These are phyloP conservation scores for Poliocrania exsul DNA, from an alignment of 2,797 vertebrate genomes.

Conservation along the genomic window DNA sequence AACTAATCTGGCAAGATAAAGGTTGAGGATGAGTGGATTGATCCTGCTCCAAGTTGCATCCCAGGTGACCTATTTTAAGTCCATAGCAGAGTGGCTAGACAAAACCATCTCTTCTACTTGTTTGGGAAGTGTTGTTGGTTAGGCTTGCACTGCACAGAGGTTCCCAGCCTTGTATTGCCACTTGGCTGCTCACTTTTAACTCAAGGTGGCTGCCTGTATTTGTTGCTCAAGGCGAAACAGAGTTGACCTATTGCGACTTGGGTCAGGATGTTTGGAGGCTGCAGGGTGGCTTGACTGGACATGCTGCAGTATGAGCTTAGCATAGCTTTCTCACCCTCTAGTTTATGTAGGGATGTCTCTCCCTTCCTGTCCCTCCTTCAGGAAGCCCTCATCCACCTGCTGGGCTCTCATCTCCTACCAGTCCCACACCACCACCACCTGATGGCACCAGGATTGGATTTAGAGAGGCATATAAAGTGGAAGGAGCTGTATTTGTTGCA, in stretches of 20 bases:
- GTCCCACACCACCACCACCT: background rate
- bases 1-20: background rate
- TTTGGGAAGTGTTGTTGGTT: background rate
- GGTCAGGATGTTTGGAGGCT: background rate
- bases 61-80: background rate
- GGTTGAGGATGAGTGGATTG: background rate
- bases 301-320: background rate
- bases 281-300: background rate
- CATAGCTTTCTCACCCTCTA: background rate
- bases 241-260: background rate
- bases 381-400: background rate
- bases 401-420: background rate
- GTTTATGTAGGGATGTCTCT: background rate
- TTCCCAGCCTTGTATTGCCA: background rate
- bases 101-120: background rate
- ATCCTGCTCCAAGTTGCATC: background rate
- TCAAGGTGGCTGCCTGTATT: background rate
- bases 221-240: fast-evolving
- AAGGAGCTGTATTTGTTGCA: background rate
- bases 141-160: background rate
- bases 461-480: background rate
- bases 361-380: background rate
- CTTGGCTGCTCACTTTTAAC: background rate
- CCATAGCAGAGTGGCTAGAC: background rate
- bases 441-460: background rate